phyloP scores from a whole-genome alignment of 2,797 vertebrate genomes.

The Rhinella marina region DNA sequence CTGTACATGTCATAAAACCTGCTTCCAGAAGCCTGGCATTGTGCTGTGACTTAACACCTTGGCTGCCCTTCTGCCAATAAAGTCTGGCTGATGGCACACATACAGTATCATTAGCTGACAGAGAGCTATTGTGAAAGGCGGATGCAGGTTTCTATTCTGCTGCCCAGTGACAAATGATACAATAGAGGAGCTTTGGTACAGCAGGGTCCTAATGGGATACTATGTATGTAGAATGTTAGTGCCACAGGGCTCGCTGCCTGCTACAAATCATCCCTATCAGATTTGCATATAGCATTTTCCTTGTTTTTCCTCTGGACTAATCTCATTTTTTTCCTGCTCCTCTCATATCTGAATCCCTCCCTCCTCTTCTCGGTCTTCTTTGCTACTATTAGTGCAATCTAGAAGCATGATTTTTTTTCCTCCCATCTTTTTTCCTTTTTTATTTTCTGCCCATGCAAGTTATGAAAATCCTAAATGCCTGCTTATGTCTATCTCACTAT shows the following conservation, averaged over 20 bases:
- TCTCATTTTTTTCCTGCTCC: neutral
- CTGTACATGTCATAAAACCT: neutral
- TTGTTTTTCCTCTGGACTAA: conserved; percentile 10
- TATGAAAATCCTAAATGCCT: neutral
- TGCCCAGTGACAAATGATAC: conserved; percentile 7
- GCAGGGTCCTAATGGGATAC: conserved; percentile 6
- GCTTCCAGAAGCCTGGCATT: neutral
- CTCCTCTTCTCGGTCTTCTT: neutral
- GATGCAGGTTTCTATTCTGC: neutral
- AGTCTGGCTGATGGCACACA: conserved; percentile 14
- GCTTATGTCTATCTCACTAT: neutral
- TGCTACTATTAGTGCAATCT: neutral
- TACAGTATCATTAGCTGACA: conserved; percentile 3
- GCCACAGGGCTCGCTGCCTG: conserved; percentile 29
- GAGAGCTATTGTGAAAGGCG: neutral
- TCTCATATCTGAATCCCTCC: neutral
- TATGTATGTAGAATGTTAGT: conserved; percentile 22
- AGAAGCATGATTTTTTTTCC: too few species aligned
- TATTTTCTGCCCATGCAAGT: neutral
- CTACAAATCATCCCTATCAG: conserved; percentile 22
- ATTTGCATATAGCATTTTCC: conserved; percentile 14
- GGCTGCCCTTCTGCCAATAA: neutral
- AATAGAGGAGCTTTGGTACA: conserved; percentile 23
- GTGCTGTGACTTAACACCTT: neutral
- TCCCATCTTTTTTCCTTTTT: neutral